Evolutionary conservation across 2,797 vertebrate genomes (phyloP), one percentile per base, ranked within the genome.

Genomic region (Coccyzus lansbergi): DNA sequence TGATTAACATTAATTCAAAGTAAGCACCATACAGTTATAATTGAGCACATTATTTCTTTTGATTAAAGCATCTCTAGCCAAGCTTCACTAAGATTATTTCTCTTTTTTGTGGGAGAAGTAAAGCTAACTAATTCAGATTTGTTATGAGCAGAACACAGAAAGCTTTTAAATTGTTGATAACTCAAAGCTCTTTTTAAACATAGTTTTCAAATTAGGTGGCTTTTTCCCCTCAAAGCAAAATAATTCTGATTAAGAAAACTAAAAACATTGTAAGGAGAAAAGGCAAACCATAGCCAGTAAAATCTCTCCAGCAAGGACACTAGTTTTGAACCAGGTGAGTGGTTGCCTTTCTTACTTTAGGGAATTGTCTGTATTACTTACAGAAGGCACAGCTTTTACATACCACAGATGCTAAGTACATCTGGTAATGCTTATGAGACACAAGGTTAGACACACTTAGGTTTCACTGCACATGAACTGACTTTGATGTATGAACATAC

Each of bases 141-240:
- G 49, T 92, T 92, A 88, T 92, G 81, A 82, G 87, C 70, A 91
- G 67, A 87, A 82, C 82, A 93, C 42, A 81, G 64, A 76, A 94
- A 86, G 86, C 70, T 90, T 89, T 88, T 46, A 82, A 88, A 63
- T 38, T 34, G 49, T 29, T 58, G 59, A 18, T 81, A 68, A 82
- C 38, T 67, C 7, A 4, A 88, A 81, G 60, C 20, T 86, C 34
- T 42, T 69, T 85, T 88, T 38, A 83, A 58, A 87, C 9, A 77
- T 17, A 69, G 4, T 70, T 83, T 38, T 76, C 75, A 44, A 79
- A 84, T 81, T 65, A 85, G 24, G 22, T 60, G 13, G 7, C 36
- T 83, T 88, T 12, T 93, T 92, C 68, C 33, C 11, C 48, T 92
- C 69, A 65, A 68, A 89, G 55, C 22, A 2, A 81, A 94, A 75